A percentile compares a stretch with the other conserved stretches of the same genome.
Conservation (phyloP, 2,888 invertebrate species). For the Chaitophorus viminalis region DNA sequence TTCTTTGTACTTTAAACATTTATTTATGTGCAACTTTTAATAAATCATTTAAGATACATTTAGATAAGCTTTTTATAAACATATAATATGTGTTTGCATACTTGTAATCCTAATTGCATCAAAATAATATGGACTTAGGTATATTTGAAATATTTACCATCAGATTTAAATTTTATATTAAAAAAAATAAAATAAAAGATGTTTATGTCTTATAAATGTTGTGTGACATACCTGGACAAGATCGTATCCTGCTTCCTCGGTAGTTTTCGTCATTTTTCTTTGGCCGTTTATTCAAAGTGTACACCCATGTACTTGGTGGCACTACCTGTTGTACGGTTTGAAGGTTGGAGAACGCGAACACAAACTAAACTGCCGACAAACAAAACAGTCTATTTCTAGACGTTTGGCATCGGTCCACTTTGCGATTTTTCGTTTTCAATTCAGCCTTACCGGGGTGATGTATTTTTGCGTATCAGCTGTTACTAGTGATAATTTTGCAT, state of each 20-base stretch:
- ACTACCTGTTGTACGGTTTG: slow-evolving; percentile 41
- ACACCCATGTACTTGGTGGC: not conserved
- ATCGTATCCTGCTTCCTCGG: slow-evolving; percentile 50
- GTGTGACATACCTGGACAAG: slow-evolving; percentile 38
- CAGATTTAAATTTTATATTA: not conserved
- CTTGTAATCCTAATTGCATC: no score
- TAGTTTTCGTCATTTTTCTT: slow-evolving; percentile 45
- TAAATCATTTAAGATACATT: no score
- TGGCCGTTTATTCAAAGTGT: not conserved
- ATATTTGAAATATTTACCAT: not conserved
- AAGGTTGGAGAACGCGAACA: slow-evolving; percentile 21
- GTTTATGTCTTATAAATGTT: not conserved
- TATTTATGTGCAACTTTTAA: no score
- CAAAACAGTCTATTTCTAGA: slow-evolving; percentile 56
- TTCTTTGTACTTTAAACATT: no score
- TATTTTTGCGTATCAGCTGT: slow-evolving; percentile 13
- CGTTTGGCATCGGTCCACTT: slow-evolving; percentile 37
- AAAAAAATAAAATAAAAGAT: not conserved
- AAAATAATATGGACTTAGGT: no score
- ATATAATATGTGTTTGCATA: no score
- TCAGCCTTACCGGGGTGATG: slow-evolving; percentile 16
- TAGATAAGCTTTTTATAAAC: no score
- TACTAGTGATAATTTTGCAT: not conserved
- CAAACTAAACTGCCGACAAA: slow-evolving; percentile 37
- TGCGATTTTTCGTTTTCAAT: slow-evolving; percentile 37